Evolutionary conservation across 1,140 invertebrate genomes (phyloP).

Genomic region (Dysdera silvatica): DNA sequence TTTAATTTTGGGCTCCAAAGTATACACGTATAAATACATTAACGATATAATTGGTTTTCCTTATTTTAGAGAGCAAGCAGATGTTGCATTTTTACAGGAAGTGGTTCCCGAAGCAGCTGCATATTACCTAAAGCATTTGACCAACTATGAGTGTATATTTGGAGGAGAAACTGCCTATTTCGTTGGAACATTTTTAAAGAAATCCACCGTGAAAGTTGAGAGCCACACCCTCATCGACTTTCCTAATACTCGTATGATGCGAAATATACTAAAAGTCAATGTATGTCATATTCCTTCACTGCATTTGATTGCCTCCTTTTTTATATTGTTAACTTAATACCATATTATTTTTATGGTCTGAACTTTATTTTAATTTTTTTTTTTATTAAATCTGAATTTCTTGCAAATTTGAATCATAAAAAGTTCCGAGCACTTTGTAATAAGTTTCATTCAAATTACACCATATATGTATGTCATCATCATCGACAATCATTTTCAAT

Average conservation of each 20-base stretch:
- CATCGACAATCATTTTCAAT: too few species aligned
- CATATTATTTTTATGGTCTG: too few species aligned
- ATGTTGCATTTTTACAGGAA: conserved; percentile 58
- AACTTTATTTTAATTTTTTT: too few species aligned
- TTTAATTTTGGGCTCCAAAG: background rate
- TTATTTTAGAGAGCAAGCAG: conserved; percentile 38
- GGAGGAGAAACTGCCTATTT: conserved; percentile 47
- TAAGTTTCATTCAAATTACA: too few species aligned
- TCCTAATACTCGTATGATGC: conserved; percentile 46
- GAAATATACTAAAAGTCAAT: conserved; percentile 49
- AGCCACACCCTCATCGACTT: conserved; percentile 46
- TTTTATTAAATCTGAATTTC: too few species aligned
- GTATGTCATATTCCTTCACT: conserved; percentile 38
- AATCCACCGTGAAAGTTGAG: conserved; percentile 44
- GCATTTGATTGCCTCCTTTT: background rate
- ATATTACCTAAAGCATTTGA: conserved; percentile 41
- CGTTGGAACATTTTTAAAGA: conserved; percentile 47
- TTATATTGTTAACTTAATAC: background rate
- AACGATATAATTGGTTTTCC: too few species aligned
- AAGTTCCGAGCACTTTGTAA: too few species aligned
- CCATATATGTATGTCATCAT: too few species aligned
- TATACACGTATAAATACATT: too few species aligned
- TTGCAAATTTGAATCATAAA: too few species aligned
- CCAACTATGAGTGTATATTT: conserved; percentile 43
- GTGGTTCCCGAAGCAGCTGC: conserved; percentile 47